Evolutionary conservation across 2,888 invertebrate species (phyloP).

Genomic region (Muschampia plurimacula): DNA sequence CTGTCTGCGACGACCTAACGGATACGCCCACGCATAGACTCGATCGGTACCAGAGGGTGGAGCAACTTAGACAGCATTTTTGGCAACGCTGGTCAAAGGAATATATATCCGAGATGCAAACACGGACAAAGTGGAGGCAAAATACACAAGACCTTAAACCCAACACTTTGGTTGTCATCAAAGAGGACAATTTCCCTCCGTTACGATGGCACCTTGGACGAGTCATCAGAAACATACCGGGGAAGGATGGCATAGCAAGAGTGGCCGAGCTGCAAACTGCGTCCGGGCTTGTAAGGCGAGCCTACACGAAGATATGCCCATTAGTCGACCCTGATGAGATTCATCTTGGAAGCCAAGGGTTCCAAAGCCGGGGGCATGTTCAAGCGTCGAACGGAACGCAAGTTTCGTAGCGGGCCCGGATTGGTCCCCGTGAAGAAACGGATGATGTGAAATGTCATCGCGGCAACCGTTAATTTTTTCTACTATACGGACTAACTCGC

Average conservation of each 20-base stretch:
- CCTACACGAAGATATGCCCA: constrained; percentile 8
- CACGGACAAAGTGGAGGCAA: not conserved
- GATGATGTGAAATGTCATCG: too few relatives aligned
- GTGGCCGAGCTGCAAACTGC: constrained; percentile 3
- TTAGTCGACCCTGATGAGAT: not conserved
- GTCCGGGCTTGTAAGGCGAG: not conserved
- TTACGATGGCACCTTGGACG: not conserved
- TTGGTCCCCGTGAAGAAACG: too few relatives aligned
- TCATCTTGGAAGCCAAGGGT: not conserved
- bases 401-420: not conserved
- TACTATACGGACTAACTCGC: too few relatives aligned
- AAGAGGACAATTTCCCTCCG: constrained; percentile 3
- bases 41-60: constrained; percentile 2
- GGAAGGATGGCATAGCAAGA: not conserved
- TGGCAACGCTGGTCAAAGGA: constrained; percentile 14
- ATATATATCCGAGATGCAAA: constrained; percentile 13
- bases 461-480: too few relatives aligned
- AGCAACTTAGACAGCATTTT: constrained; percentile 18
- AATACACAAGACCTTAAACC: not conserved
- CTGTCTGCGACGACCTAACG: constrained; percentile 4
- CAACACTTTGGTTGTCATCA: constrained; percentile 1
- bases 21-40: not conserved
- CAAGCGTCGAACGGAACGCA: not conserved
- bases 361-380: constrained; percentile 15
- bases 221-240: not conserved